Evolutionary conservation across 2,888 invertebrate species (phyloP), one percentile per base, ranked within the genome.

Genomic region (Pachycephus smyrnensis): DNA sequence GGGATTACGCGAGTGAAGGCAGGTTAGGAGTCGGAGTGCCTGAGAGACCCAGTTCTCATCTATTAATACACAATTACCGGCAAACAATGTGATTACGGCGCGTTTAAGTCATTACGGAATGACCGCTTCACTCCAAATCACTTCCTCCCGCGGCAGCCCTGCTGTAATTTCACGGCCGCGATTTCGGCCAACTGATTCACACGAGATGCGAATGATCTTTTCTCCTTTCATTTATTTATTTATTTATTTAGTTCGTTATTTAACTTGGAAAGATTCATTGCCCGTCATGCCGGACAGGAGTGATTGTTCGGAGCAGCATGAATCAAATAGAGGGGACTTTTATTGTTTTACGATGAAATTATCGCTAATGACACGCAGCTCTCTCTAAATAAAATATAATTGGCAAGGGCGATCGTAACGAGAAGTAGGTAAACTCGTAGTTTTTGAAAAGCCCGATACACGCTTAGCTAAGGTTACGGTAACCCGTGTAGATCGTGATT

Each of bases 21-120:
- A 82, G 78, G 78, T 75, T 76, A 71, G 71, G 75, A 75, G 77
- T 68, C n/a, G 40, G 40, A 31, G 30, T 23, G 32, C 30, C 73
- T 36, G 69, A 31, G 79, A 84, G 88, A 88, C 89, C 89, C 87
- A 88, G 87, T 89, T 89, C 89, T 89, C 89, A 88, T 88, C 89
- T 86, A 89, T 88, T 89, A 89, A 89, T 86, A 86, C 85, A 84
- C 88, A 87, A 89, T 89, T 88, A 88, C 86, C 83, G 82, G 78
- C 84, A 81, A 88, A 89, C 89, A 89, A 89, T 89, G 87, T 86
- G 89, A 89, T 88, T 89, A 87, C 86, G 76, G 78, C 82, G 80
- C 86, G 83, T 86, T 88, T 86, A 86, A 88, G 84, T 85, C 81
- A 83, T 89, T 88, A 86, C 84, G 85, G 84, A 86, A 86, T 83